These are phyloP conservation scores for Phaethornis superciliosus DNA, from an alignment of 2,113 vertebrate genomes.

Conservation along the genomic window DNA sequence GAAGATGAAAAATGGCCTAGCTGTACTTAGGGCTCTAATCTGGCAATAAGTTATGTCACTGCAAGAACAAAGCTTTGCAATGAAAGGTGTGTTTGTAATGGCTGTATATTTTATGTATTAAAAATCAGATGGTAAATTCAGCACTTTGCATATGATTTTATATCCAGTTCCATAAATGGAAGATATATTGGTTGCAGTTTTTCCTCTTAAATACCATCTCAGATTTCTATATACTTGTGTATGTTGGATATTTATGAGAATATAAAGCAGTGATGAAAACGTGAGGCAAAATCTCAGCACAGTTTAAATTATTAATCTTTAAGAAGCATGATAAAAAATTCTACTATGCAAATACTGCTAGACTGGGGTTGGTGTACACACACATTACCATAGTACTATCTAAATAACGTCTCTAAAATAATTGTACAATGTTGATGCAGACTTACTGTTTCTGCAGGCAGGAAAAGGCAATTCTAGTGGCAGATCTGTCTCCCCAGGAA, in stretches of 20 bases:
- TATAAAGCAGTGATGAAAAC: constrained; percentile 66
- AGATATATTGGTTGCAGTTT: constrained; percentile 61
- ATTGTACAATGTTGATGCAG: background rate
- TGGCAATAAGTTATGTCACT: constrained; percentile 63
- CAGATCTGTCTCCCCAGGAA: constrained; percentile 4
- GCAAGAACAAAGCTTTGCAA: constrained; percentile 65
- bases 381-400: background rate
- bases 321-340: constrained; percentile 59
- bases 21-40: constrained; percentile 56
- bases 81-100: constrained; percentile 65
- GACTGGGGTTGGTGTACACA: background rate
- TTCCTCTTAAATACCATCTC: constrained; percentile 61
- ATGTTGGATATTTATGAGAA: constrained; percentile 64
- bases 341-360: constrained; percentile 40
- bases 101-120: constrained; percentile 68
- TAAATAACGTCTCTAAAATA: constrained; percentile 46
- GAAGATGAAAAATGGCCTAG: constrained; percentile 60
- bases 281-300: constrained; percentile 62
- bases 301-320: constrained; percentile 75
- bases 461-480: constrained; percentile 27
- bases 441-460: constrained; percentile 1
- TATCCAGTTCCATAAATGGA: constrained; percentile 63
- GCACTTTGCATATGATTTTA: constrained; percentile 68
- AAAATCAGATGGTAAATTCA: constrained; percentile 63
- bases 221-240: constrained; percentile 57